Conservation (phyloP, 2,797 vertebrate genomes). For the Phrynocephalus forsythii region DNA sequence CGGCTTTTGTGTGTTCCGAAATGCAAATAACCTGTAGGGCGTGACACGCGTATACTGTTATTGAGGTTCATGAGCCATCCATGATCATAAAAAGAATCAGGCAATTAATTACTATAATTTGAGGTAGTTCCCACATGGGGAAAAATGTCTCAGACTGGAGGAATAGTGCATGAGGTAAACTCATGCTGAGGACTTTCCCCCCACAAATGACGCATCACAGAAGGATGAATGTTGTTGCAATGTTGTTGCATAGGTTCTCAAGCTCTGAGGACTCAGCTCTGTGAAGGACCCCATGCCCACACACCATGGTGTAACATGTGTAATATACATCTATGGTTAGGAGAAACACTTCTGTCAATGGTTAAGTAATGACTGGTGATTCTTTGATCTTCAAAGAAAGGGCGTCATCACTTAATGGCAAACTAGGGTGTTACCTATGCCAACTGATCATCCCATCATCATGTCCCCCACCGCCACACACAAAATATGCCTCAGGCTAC, state of each 20-base stretch:
- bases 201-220: neutral
- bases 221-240: neutral
- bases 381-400: neutral
- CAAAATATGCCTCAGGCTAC: neutral
- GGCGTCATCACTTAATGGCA: neutral
- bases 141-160: slow-evolving; percentile 24
- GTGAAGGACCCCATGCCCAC: no score
- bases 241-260: no score
- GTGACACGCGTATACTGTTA: neutral
- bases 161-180: neutral
- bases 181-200: neutral
- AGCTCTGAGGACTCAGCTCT: no score
- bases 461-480: neutral
- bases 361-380: neutral
- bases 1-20: neutral
- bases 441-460: neutral
- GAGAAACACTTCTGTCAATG: neutral
- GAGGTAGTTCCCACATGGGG: neutral
- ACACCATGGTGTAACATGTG: neutral
- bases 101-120: slow-evolving; percentile 30
- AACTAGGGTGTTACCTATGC: neutral
- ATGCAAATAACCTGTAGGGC: slow-evolving; percentile 14
- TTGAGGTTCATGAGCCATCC: neutral
- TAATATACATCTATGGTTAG: neutral
- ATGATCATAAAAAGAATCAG: neutral